Conservation (phyloP, 2,113 vertebrate species). For the Empidonax alnorum region DNA sequence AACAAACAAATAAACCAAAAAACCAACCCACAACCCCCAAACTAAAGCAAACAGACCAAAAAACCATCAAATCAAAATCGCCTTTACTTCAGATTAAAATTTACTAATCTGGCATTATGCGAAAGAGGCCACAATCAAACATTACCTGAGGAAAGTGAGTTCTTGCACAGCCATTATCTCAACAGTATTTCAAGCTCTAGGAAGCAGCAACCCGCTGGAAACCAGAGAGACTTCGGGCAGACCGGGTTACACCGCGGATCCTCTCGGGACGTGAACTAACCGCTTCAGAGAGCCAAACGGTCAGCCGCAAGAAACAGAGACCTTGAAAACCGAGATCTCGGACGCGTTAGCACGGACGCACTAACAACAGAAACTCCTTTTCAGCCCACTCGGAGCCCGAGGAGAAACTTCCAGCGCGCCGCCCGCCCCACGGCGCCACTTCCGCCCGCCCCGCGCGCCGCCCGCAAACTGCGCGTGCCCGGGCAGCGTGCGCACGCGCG, state of each 20-base stretch:
- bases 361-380: neutral
- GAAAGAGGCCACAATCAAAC: neutral
- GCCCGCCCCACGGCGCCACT: neutral
- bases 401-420: neutral
- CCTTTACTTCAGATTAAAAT: neutral
- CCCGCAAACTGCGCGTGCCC: neutral
- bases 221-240: neutral
- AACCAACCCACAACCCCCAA: neutral
- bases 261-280: fast-evolving
- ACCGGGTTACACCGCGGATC: too few relatives aligned
- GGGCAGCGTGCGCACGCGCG: fast-evolving
- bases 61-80: neutral
- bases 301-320: fast-evolving
- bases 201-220: neutral
- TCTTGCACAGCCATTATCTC: neutral
- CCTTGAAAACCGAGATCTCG: neutral
- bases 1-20: neutral
- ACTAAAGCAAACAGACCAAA: neutral
- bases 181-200: neutral
- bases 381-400: neutral
- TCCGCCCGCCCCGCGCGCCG: fast-evolving
- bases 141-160: neutral
- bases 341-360: fast-evolving
- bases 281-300: neutral
- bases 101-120: neutral